Base-by-base conservation (phyloP, 1,140 invertebrate species). In the Zaprionus ornatus region DNA sequence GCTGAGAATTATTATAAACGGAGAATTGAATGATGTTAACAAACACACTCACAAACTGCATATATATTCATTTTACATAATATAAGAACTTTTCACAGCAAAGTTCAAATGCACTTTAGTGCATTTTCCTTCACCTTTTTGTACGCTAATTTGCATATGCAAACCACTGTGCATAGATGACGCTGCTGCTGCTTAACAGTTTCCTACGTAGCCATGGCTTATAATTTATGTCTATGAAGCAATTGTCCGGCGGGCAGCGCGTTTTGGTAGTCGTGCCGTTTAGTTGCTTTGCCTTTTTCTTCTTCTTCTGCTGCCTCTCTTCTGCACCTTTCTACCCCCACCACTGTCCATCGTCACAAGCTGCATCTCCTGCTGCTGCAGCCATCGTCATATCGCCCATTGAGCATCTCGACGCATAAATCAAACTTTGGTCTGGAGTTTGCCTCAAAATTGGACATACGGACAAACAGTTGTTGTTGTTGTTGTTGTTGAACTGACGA, bases 361-460 rank as follows among this genome's bases (percentile, higher is more conserved):
- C 57, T 45, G 57, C 81, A 48, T 27, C 79, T 69, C 82, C 61
- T 29, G 32, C 19, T 29, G 69, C 57, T 23, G 27, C 50, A 48
- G 48, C 37, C 19, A 42, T 55, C 42, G 32, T 65, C 68, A 61
- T 87, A 87, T 87, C 84, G 77, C 50, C 84, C 80, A 88, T 88
- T 84, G 80, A 88, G 59, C 80, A 87, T 87, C 84, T 76, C 80
- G 67, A 87, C 80, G 84, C 84, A 87, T 87, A 87, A 87, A 88
- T 87, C 84, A 87, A 87, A 87, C 73, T 88, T 87, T 83, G 85
- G 84, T 70, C 67, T 61, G 61, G 37, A 61, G 61, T 76, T 87
- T 88, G 83, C 77, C 66, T 74, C 63, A 74, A 60, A 80, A 40
- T 52, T 52, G 52, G 52, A 57, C 55, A 57, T 0, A 48, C 10